These are phyloP conservation scores for Metaphire vulgaris DNA, from an alignment of 1,140 invertebrate genomes.

Conservation along the genomic window DNA sequence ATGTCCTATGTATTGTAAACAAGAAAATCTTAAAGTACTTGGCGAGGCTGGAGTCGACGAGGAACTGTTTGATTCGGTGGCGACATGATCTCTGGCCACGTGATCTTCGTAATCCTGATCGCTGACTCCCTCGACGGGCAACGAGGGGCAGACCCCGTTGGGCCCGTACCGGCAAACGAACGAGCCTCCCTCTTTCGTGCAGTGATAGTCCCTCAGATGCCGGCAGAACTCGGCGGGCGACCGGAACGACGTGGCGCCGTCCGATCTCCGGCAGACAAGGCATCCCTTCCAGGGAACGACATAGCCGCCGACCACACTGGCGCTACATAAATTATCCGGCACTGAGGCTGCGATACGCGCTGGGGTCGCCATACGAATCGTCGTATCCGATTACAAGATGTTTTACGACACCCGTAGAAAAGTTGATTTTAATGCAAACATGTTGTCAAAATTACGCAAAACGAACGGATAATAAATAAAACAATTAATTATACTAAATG, in stretches of 20 bases:
- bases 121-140: slow-evolving; percentile 79
- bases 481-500: too few species aligned
- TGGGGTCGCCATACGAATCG: too few species aligned
- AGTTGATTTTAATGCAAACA: too few species aligned
- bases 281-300: not conserved
- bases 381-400: too few species aligned
- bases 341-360: too few species aligned
- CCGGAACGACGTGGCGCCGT: slow-evolving; percentile 36
- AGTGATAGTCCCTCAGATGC: slow-evolving; percentile 74
- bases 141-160: slow-evolving; percentile 74
- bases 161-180: slow-evolving; percentile 81
- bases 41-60: not conserved
- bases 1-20: too few species aligned
- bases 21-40: too few species aligned
- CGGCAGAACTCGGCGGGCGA: slow-evolving; percentile 55
- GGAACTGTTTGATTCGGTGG: slow-evolving; percentile 18
- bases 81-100: slow-evolving; percentile 69
- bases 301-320: not conserved
- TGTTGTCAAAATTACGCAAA: not conserved
- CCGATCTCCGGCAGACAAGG: not conserved
- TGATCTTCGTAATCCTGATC: slow-evolving; percentile 82
- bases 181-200: slow-evolving; percentile 77
- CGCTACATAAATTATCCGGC: too few species aligned
- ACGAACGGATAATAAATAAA: not conserved
- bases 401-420: too few species aligned